Evolutionary conservation across 2,888 invertebrate genomes (phyloP), one percentile per base, ranked within the genome.

Genomic region (Acleris literana): DNA sequence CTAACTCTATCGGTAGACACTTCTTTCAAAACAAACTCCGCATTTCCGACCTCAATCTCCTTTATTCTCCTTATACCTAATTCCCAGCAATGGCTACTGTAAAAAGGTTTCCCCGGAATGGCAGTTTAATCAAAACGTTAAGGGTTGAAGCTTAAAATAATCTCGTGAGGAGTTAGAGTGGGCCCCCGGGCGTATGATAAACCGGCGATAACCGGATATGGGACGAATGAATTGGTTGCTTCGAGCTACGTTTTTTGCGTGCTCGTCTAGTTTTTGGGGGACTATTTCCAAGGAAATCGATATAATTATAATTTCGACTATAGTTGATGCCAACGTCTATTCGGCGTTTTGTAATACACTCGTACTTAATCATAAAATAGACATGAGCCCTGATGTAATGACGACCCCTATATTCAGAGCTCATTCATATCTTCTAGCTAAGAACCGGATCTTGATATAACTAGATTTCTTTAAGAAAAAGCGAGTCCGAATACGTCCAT

Each of bases 131-230:
- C 88, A 90, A 83, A 66, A 90, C 81, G 83, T 86, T 87, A 84
- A 87, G 87, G 89, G 87, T 85, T 86, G 83, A 81, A 82, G 81
- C 87, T 89, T 89, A 87, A 88, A 89, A 90, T 90, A 89, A 90
- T 89, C 88, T 89, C 77, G 82, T 79, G 76, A 77, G 84, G 80
- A 84, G 84, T 86, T 80, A 85, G 81, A 82, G 76, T 73, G 72
- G 71, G 82, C 83, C 90, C 82, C 78, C 77, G 78, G 86, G 89
- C 88, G 81, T 83, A 89, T 90, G 90, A 92, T 91, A 88, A 90
- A 90, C 85, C 82, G 83, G 76, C 83, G 89, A 92, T 92, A 91
- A 88, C 87, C 85, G 86, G 87, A 87, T 89, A 90, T 88, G 85
- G 83, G 85, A 84, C 81, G 86, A 87, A 87, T 87, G 88, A 90